These are phyloP conservation scores for Epsilonema sp. DNA, from an alignment of 2,888 invertebrate genomes.

Conservation along the genomic window DNA sequence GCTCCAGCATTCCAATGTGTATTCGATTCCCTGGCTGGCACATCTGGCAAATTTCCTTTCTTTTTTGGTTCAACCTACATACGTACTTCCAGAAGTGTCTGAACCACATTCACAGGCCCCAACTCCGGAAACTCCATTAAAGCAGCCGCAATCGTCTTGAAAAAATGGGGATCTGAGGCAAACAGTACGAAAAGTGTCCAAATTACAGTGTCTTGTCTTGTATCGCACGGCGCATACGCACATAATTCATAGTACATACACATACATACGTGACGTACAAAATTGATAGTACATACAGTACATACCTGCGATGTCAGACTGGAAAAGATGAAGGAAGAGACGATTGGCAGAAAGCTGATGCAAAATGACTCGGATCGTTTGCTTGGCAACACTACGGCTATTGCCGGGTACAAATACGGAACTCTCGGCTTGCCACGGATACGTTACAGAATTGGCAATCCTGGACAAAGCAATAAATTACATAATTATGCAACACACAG, in stretches of 20 bases:
- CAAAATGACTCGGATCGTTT: slow-evolving; percentile 81
- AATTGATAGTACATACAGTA: neutral
- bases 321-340: slow-evolving; percentile 82
- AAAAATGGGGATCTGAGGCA: slow-evolving; percentile 48
- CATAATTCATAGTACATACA: no score
- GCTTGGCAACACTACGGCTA: slow-evolving; percentile 81
- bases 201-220: no score
- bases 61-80: no score
- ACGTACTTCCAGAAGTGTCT: slow-evolving; percentile 66
- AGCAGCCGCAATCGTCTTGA: slow-evolving; percentile 77
- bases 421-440: slow-evolving; percentile 23
- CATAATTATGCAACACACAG: no score
- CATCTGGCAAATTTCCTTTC: no score
- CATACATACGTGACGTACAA: no score
- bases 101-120: slow-evolving; percentile 78
- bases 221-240: no score
- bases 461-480: no score
- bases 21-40: slow-evolving; percentile 44
- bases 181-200: neutral
- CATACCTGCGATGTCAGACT: slow-evolving; percentile 35
- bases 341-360: slow-evolving; percentile 93
- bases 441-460: slow-evolving; percentile 21
- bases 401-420: slow-evolving; percentile 68
- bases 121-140: slow-evolving; percentile 85
- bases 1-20: slow-evolving; percentile 55